Evolutionary conservation across 2,797 vertebrate species (phyloP).

Genomic region (Gymnothorax javanicus): DNA sequence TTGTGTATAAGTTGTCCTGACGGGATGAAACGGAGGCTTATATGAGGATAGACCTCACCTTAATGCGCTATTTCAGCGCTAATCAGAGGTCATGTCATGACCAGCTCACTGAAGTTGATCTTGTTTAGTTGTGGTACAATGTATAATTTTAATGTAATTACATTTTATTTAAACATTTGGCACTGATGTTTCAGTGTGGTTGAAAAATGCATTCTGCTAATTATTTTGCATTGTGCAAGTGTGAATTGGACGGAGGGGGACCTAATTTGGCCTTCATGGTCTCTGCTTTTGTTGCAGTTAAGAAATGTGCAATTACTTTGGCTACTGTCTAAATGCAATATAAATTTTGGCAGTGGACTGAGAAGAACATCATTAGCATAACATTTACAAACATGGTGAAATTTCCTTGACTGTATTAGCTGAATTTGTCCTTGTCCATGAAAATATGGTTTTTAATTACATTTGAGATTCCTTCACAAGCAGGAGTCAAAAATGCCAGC

Average conservation of each 20-base stretch:
- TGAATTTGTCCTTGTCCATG: background rate
- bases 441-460: background rate
- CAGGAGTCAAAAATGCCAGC: no score
- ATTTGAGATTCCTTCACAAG: no score
- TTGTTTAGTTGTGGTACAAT: background rate
- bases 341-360: background rate
- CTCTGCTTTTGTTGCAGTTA: background rate
- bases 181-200: background rate
- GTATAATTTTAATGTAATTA: background rate
- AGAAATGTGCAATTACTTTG: background rate
- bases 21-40: background rate
- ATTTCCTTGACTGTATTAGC: background rate
- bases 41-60: background rate
- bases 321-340: background rate
- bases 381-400: background rate
- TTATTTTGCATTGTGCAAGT: background rate
- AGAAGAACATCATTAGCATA: background rate
- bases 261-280: background rate
- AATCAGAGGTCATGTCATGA: background rate
- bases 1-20: background rate
- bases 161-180: constrained; percentile 2
- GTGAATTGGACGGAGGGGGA: background rate
- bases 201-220: background rate
- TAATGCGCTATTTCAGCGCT: background rate
- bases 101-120: background rate